phyloP scores from a whole-genome alignment of 2,888 invertebrate species.

The Petrophora chlorosata region DNA sequence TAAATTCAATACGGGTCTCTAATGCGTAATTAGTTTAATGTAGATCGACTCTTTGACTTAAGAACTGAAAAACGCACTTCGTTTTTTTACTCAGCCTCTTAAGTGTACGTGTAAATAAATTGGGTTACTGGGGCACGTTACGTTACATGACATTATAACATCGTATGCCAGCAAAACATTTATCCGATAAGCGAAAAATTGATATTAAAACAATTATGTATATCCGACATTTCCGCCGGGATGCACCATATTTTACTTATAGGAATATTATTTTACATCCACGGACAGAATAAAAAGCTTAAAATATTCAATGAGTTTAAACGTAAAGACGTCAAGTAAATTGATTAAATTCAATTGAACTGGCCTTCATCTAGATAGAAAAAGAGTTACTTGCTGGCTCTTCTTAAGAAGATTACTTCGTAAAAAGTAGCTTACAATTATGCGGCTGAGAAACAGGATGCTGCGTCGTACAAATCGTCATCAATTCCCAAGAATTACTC shows the following conservation, averaged over 20 bases:
- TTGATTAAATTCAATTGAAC: too few relatives aligned
- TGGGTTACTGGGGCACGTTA: too few relatives aligned
- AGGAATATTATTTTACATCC: background rate
- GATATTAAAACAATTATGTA: background rate
- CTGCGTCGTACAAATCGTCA: constrained; percentile 24
- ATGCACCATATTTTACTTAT: background rate
- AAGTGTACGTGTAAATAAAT: too few relatives aligned
- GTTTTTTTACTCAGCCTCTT: too few relatives aligned
- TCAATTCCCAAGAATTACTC: constrained; percentile 29
- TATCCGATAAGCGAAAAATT: background rate
- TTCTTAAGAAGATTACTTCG: constrained; percentile 1
- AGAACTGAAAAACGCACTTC: background rate
- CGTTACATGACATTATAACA: too few relatives aligned
- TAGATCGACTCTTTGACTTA: constrained; percentile 20
- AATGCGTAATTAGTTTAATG: constrained; percentile 44
- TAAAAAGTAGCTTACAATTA: constrained; percentile 26
- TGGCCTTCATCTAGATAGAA: constrained; percentile 3
- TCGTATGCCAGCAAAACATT: too few relatives aligned
- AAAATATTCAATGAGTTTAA: too few relatives aligned
- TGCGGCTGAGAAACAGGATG: constrained; percentile 35
- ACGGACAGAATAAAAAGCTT: too few relatives aligned
- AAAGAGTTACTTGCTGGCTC: background rate
- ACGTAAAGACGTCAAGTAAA: too few relatives aligned
- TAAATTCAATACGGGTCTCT: constrained; percentile 58
- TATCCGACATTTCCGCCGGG: background rate